Conservation (phyloP, 2,113 vertebrate species). For the Paraplagusia blochii region DNA sequence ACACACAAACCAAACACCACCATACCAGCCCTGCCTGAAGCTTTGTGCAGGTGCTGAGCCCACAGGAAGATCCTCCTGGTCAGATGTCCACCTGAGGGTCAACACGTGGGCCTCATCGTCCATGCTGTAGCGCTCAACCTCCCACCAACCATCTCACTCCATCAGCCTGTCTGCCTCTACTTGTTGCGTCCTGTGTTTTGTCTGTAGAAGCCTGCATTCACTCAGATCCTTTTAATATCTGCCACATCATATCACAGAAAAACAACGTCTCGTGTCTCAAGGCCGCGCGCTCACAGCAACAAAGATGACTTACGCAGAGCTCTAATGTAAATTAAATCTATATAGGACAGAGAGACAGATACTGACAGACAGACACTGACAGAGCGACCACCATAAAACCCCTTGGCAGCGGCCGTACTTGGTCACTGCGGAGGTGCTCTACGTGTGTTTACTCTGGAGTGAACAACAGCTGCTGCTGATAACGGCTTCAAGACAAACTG, state of each 20-base stretch:
- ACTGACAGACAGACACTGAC: slow-evolving; percentile 23
- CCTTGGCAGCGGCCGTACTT: slow-evolving; percentile 64
- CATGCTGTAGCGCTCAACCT: too few species aligned
- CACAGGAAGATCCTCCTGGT: too few species aligned
- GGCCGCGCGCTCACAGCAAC: slow-evolving; percentile 55
- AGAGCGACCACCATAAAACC: slow-evolving; percentile 50
- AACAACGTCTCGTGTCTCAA: slow-evolving; percentile 54
- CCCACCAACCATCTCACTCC: slow-evolving; percentile 24
- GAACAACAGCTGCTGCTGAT: slow-evolving; percentile 64
- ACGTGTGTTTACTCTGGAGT: slow-evolving; percentile 65
- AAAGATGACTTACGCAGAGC: slow-evolving; percentile 38
- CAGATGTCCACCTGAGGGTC: too few species aligned
- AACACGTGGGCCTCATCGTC: too few species aligned
- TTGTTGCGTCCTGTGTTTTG: slow-evolving; percentile 42
- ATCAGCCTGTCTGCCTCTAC: slow-evolving; percentile 44
- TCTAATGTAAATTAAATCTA: slow-evolving; percentile 62
- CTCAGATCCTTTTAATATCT: slow-evolving; percentile 58
- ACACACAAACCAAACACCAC: too few species aligned
- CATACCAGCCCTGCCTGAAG: too few species aligned
- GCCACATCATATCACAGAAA: slow-evolving; percentile 51
- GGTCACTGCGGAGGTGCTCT: slow-evolving; percentile 57
- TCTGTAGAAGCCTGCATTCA: slow-evolving; percentile 51
- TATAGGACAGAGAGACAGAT: slow-evolving; percentile 52
- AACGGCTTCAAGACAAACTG: slow-evolving; percentile 61
- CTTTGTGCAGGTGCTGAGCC: too few species aligned